Evolutionary conservation across 2,797 vertebrate genomes (phyloP).

Genomic region (Staurois parvus): DNA sequence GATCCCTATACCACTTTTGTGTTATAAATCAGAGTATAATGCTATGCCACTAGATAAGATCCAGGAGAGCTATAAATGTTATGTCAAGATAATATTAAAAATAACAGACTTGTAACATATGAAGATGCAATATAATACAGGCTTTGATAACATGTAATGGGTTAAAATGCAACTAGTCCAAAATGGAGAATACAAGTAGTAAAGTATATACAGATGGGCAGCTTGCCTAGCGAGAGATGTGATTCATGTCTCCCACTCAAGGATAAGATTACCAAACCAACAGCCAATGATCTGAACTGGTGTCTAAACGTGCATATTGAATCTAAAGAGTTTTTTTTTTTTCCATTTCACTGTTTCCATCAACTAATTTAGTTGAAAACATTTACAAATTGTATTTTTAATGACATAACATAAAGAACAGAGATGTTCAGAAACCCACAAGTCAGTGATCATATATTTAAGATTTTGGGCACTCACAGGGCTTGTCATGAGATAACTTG

Average conservation of each 20-base stretch:
- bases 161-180: constrained; percentile 53
- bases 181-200: constrained; percentile 48
- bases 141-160: constrained; percentile 27
- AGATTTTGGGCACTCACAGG: too few species aligned
- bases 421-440: neutral
- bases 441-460: neutral
- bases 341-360: constrained; percentile 26
- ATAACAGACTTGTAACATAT: neutral
- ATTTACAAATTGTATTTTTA: neutral
- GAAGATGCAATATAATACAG: neutral
- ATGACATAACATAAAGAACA: neutral
- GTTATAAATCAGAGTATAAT: neutral
- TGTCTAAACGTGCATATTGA: constrained; percentile 18
- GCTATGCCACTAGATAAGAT: neutral
- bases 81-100: neutral
- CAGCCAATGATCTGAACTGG: constrained; percentile 23
- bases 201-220: constrained; percentile 58
- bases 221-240: constrained; percentile 28
- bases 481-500: too few species aligned
- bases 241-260: constrained; percentile 51
- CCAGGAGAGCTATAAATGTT: neutral
- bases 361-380: neutral
- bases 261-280: constrained; percentile 44
- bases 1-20: neutral
- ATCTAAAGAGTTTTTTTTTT: constrained; percentile 19